phyloP scores from a whole-genome alignment of 1,140 invertebrate species.

The Caenorhabditis tropicalis region DNA sequence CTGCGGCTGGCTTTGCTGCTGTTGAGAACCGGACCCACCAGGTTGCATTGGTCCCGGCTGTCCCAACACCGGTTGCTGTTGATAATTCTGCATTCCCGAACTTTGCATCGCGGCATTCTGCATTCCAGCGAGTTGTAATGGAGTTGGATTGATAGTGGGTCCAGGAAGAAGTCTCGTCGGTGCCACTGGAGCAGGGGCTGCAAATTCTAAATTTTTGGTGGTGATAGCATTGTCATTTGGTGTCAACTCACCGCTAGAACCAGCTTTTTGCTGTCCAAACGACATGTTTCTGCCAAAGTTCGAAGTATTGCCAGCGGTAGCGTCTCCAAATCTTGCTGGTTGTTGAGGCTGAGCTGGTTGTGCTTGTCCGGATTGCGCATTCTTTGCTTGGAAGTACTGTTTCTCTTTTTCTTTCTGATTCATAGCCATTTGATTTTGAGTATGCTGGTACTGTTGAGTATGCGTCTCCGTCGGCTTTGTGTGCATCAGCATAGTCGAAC shows the following conservation, averaged over 20 bases:
- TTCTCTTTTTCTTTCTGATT: not conserved
- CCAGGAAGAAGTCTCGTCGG: not conserved
- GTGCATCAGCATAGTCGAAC: not conserved
- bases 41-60: constrained; percentile 18
- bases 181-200: not conserved
- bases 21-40: not conserved
- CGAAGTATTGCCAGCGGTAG: not conserved
- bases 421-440: not conserved
- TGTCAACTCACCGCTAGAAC: not conserved
- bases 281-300: not conserved
- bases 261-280: not conserved
- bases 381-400: constrained; percentile 22
- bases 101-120: too few relatives aligned
- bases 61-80: not conserved
- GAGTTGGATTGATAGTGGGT: not conserved
- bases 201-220: not conserved
- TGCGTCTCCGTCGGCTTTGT: not conserved
- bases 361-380: not conserved
- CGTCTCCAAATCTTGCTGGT: not conserved
- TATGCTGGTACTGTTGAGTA: constrained; percentile 23
- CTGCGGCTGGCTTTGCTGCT: not conserved
- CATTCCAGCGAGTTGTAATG: too few relatives aligned
- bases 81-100: not conserved
- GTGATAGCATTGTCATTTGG: not conserved
- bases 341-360: not conserved